Base-by-base conservation (phyloP, 2,113 vertebrate genomes). In the mouse (Mus musculus) region DNA sequence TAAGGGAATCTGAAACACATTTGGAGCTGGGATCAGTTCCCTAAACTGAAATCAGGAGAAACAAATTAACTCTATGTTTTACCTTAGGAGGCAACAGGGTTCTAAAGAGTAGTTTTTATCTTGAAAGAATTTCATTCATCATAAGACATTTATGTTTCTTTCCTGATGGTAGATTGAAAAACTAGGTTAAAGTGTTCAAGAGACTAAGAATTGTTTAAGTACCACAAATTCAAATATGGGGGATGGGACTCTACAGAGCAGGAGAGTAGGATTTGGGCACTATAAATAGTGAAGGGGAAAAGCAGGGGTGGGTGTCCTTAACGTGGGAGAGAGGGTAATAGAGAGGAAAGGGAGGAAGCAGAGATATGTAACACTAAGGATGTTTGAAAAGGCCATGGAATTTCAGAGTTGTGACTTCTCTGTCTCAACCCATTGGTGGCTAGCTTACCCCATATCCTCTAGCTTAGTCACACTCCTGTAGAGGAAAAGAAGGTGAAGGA, bases 391-490 rank as follows among this genome's bases (percentile, higher is more conserved):
- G 24, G 1, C 24, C 56, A 63, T 42, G 24, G n/a, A 4, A 11
- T 46, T 86, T 61, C 9, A 54, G 46, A 52, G 75, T 71, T 36
- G 36, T 91, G 39, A 39, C 71, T 92, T 71, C 33, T 7, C 49
- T 24, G 10, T 28, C 5, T 71, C 0, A 46, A 73, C 3, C 12
- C 49, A 49, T 46, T 7, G 0, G n/a, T 61, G 56, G 52, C 63
- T 14, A 49, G 7, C 85, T 26, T 90, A 63, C 19, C 12, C 36
- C 46, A 1, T 1, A 33, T 4, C 63, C 16, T 71, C 13, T 54
- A 95, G 72, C 42, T 81, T 52, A 14, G 78, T 80, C 65, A 0
- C 1, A 2, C 59, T 20, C 19, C 3, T 9, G 5, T 0, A 54
- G 20, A 39, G n/a, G 28, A 80, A 81, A 67, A 71, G 20, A 67